Percentiles rank a stretch among this genome's conserved stretches.
Evolutionary conservation across 2,797 vertebrate species (phyloP).

Genomic region (Miichthys miiuy): DNA sequence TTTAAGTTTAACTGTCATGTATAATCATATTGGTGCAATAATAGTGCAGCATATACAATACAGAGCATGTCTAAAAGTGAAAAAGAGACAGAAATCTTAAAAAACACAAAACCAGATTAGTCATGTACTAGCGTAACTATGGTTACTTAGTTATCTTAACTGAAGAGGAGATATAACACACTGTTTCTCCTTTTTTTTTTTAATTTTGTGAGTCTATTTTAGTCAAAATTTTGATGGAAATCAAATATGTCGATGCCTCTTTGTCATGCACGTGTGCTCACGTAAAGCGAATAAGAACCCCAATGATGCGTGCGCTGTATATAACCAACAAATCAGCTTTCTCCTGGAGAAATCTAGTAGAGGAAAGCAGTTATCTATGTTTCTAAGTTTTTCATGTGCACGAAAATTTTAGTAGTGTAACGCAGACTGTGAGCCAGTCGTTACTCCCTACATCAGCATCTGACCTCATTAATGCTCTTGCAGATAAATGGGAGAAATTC

Average conservation of each 20-base stretch:
- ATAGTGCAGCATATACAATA: neutral
- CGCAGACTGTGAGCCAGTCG: neutral
- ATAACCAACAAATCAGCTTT: neutral
- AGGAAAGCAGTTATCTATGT: neutral
- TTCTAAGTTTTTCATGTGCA: neutral
- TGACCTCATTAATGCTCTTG: neutral
- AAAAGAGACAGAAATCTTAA: neutral
- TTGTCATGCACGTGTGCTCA: neutral
- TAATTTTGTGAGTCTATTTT: too few species aligned
- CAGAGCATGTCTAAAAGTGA: neutral
- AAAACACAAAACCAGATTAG: too few species aligned
- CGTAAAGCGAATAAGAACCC: neutral
- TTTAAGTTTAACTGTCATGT: too few species aligned
- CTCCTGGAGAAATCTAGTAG: neutral
- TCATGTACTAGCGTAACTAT: too few species aligned
- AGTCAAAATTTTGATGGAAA: neutral
- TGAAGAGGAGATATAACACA: neutral
- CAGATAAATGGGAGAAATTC: too few species aligned
- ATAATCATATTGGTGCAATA: too few species aligned
- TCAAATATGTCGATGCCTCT: neutral
- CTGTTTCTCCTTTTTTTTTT: neutral
- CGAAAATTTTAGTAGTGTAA: neutral
- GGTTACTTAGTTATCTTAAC: neutral
- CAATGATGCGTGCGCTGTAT: neutral
- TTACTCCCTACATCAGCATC: too few species aligned